Evolutionary conservation across 2,113 vertebrate species (phyloP), one percentile per base, ranked within the genome.

Genomic region (Ciconia boyciana): DNA sequence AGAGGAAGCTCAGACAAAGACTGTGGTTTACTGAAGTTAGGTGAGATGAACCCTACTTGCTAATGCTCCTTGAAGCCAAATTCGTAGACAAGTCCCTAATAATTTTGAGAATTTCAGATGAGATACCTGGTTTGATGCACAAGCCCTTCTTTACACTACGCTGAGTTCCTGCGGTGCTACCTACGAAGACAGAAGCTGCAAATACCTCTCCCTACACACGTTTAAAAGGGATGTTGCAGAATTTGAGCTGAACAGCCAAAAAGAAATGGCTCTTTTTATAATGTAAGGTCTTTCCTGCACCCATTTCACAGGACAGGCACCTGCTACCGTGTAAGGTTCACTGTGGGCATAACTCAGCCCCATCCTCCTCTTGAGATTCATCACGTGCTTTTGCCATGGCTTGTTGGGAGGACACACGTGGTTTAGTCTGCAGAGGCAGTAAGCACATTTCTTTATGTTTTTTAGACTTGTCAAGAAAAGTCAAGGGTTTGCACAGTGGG

Each of bases 41-140:
- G 36, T 36, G 52, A 58, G 51, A 58, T 24, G 22, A 89, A 31
- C 10, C 9, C 55, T 87, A 18, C 68, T 91, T n/a, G 14, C 13
- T 76, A 81, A 76, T 55, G 65, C 36, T 79, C 54, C 64, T 81
- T 81, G 32, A 93, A 92, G 68, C 13, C 64, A 83, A 61, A 87
- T 57, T 85, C 62, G 52, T 24, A 69, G 58, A 66, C 4, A 68
- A 76, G 36, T 57, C 58, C 76, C 41, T 16, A 19, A 36, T 17
- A 49, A n/a, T 19, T 49, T 26, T 46, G 41, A 36, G 29, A 43
- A 51, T 51, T 89, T 79, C 55, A n/a, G 64, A 4, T 66, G 14
- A 80, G 84, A 75, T 20, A 36, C 25, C 26, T 49, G 19, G 29
- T 55, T 75, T 57, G 87, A 43, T 14, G 52, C 52, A 48, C 0